A percentile compares a stretch with the other conserved stretches of the same genome.
These are phyloP conservation scores for Cataglyphis cursor DNA, from an alignment of 2,888 invertebrate species.

Conservation along the genomic window DNA sequence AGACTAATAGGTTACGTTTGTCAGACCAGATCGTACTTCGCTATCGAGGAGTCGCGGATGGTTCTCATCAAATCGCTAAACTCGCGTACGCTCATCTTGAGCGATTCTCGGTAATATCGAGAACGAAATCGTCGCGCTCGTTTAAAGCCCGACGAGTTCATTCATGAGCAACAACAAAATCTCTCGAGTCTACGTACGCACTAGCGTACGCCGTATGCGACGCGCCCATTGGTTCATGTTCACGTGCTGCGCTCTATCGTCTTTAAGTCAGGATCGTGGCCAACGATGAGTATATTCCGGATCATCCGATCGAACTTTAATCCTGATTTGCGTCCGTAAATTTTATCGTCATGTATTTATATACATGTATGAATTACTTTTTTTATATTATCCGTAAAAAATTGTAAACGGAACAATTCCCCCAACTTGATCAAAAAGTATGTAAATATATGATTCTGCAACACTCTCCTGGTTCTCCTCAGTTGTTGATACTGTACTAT, in stretches of 20 bases:
- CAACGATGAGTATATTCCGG: background rate
- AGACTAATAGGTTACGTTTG: conserved; percentile 9
- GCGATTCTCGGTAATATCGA: background rate
- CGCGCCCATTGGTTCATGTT: conserved; percentile 1
- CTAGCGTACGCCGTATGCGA: background rate
- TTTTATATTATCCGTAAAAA: background rate
- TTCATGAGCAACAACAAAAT: conserved; percentile 5
- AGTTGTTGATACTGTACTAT: background rate
- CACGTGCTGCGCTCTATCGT: background rate
- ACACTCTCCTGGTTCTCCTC: background rate
- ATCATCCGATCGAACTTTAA: background rate
- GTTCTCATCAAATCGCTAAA: background rate
- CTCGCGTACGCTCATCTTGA: conserved; percentile 3
- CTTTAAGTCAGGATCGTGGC: background rate
- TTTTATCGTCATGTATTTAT: background rate
- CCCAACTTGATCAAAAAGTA: background rate
- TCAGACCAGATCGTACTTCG: background rate
- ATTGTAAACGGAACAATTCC: background rate
- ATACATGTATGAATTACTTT: background rate
- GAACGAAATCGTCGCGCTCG: background rate
- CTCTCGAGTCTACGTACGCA: background rate
- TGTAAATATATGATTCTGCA: background rate
- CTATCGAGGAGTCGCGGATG: background rate
- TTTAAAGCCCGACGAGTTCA: background rate
- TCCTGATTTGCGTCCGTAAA: background rate